phyloP scores from a whole-genome alignment of 2,888 invertebrate species.

The Proisotoma minuta region DNA sequence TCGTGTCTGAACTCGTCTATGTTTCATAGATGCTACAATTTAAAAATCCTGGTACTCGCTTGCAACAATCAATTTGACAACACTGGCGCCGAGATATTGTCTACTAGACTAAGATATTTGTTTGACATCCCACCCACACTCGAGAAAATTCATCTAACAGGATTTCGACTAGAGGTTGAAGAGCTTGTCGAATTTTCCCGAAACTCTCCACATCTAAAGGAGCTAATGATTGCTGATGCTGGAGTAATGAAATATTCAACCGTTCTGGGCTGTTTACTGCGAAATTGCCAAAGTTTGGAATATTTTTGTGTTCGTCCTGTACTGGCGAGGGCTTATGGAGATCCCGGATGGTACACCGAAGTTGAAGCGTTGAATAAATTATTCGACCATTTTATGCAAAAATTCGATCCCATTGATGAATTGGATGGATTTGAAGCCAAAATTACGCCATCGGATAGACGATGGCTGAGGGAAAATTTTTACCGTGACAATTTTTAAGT shows the following conservation, averaged over 20 bases:
- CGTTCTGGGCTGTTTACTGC: conserved; percentile 31
- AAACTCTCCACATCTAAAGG: conserved; percentile 27
- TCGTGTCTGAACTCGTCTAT: conserved; percentile 31
- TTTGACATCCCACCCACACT: conserved; percentile 24
- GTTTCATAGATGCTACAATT: conserved; percentile 28
- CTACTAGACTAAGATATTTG: conserved; percentile 16
- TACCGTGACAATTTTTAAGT: no score
- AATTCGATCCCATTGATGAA: conserved; percentile 41
- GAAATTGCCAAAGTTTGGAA: conserved; percentile 33
- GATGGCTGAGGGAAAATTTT: conserved; percentile 26
- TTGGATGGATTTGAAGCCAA: conserved; percentile 40
- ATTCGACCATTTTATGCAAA: conserved; percentile 40
- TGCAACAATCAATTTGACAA: conserved; percentile 24
- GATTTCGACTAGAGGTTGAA: conserved; percentile 30
- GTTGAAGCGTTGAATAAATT: conserved; percentile 27
- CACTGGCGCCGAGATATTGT: conserved; percentile 4
- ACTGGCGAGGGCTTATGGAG: conserved; percentile 28
- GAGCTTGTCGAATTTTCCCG: conserved; percentile 31
- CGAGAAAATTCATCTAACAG: conserved; percentile 32
- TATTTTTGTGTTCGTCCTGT: conserved; percentile 39
- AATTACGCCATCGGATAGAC: conserved; percentile 29
- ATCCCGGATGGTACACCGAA: conserved; percentile 35
- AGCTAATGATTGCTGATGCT: conserved; percentile 37
- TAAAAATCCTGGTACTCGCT: conserved; percentile 33
- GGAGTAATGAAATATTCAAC: conserved; percentile 37